Conservation (phyloP, 2,888 invertebrate genomes). For the Polymixis lichenea region DNA sequence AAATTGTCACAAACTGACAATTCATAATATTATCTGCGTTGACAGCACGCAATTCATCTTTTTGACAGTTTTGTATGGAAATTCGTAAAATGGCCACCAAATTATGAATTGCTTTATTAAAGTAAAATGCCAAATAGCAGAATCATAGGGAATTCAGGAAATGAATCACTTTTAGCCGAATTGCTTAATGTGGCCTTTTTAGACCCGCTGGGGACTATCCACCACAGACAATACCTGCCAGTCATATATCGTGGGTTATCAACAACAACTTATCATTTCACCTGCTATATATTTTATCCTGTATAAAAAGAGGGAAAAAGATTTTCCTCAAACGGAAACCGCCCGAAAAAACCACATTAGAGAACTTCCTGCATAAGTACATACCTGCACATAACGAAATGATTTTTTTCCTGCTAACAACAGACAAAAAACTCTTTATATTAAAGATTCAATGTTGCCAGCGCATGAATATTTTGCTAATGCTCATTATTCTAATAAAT, state of each 20-base stretch:
- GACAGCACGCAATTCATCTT: no score
- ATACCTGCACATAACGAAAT: not conserved
- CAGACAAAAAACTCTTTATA: slow-evolving; percentile 72
- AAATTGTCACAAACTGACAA: no score
- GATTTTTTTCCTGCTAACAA: slow-evolving; percentile 52
- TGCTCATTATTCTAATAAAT: slow-evolving; percentile 85
- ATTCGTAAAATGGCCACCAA: no score
- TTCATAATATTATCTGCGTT: no score
- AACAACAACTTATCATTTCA: not conserved
- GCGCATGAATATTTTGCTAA: slow-evolving; percentile 83
- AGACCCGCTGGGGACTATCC: no score
- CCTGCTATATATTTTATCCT: not conserved
- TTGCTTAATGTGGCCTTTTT: no score
- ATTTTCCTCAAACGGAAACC: slow-evolving; percentile 12
- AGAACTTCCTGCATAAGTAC: slow-evolving; percentile 2
- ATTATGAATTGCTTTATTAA: no score
- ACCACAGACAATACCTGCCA: not conserved
- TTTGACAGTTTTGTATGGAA: no score
- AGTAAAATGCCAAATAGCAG: no score
- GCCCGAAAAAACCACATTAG: slow-evolving; percentile 15
- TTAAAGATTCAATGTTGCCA: slow-evolving; percentile 80
- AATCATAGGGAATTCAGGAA: no score
- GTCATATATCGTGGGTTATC: not conserved
- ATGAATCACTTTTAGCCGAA: no score
- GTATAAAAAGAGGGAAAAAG: not conserved